Conservation (phyloP, 2,113 vertebrate species). For the Damaliscus lunatus region DNA sequence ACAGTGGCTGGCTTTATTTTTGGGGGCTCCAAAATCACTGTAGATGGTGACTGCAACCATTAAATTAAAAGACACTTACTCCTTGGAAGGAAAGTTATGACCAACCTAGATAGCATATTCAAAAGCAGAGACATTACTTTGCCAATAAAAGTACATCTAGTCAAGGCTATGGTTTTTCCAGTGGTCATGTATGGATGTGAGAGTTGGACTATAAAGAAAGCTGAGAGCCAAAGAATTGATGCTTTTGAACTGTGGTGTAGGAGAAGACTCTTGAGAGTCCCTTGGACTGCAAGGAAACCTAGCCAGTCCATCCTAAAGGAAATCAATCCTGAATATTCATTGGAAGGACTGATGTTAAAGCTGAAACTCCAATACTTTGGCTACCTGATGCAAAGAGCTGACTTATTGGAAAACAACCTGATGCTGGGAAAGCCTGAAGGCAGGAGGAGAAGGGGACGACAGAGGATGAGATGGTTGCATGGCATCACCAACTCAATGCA, state of each 20-base stretch:
- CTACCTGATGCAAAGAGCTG: background rate
- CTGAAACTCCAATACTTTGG: background rate
- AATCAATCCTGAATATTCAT: background rate
- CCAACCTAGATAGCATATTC: background rate
- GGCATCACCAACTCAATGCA: background rate
- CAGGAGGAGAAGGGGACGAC: background rate
- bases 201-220: background rate
- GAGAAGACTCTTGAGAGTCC: background rate
- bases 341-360: background rate
- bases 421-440: background rate
- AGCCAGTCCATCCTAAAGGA: background rate
- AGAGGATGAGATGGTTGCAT: background rate
- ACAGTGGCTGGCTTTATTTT: background rate
- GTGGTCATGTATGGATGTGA: background rate
- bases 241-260: background rate
- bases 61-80: background rate
- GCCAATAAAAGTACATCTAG: background rate
- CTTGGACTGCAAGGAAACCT: background rate
- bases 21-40: fast-evolving
- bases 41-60: background rate
- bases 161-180: background rate
- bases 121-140: background rate
- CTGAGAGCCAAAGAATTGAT: background rate
- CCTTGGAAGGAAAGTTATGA: background rate
- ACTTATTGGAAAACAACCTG: background rate